These are phyloP conservation scores for Calyptommatus sinebrachiatus DNA, from an alignment of 2,113 vertebrate genomes.

Conservation along the genomic window DNA sequence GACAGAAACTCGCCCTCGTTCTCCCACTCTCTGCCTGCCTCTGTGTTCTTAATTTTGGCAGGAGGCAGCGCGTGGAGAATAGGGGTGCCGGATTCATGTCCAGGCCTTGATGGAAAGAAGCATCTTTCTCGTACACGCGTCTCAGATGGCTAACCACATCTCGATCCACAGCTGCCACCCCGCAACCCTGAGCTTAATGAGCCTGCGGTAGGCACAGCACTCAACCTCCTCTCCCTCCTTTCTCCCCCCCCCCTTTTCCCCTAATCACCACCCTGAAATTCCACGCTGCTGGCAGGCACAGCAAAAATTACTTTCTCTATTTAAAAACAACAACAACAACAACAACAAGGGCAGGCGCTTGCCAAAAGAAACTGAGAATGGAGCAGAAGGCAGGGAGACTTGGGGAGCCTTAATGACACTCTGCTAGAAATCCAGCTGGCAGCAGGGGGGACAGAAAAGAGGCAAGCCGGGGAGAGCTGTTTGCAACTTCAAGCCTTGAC, in stretches of 20 bases:
- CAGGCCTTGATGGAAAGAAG: constrained; percentile 2
- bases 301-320: constrained; percentile 28
- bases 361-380: constrained; percentile 13
- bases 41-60: constrained; percentile 4
- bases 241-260: neutral
- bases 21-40: neutral
- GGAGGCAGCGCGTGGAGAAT: neutral
- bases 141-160: constrained; percentile 34
- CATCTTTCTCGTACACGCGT: neutral
- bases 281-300: neutral
- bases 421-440: constrained; percentile 13
- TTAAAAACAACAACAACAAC: neutral
- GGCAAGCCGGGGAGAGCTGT: neutral
- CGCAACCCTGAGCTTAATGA: neutral
- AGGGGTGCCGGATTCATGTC: constrained; percentile 8
- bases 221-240: neutral
- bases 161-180: constrained; percentile 22
- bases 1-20: neutral
- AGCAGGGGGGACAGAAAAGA: neutral
- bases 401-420: constrained; percentile 18
- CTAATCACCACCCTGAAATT: neutral
- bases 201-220: neutral
- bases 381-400: constrained; percentile 18
- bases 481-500: neutral
- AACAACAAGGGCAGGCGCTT: neutral